These are phyloP conservation scores for Epistrophe eligans DNA, from an alignment of 2,888 invertebrate species.

Conservation along the genomic window DNA sequence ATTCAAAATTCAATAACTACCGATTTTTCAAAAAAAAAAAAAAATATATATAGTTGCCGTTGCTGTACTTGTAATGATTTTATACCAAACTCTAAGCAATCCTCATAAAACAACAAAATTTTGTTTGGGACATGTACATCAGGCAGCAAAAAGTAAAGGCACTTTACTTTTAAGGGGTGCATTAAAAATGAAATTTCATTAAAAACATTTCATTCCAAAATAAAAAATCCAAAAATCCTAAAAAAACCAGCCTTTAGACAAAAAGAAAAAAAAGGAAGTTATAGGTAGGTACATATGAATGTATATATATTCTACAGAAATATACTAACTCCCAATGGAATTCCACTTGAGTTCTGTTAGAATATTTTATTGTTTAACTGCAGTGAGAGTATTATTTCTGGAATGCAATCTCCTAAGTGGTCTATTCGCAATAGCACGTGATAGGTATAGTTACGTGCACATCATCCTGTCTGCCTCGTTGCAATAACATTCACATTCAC, in stretches of 20 bases:
- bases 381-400: conserved; percentile 49
- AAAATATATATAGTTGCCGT: too few species aligned
- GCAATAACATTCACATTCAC: not conserved
- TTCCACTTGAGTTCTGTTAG: conserved; percentile 46
- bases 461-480: conserved; percentile 37
- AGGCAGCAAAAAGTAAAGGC: not conserved
- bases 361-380: conserved; percentile 66
- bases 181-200: conserved; percentile 54
- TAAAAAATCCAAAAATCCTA: conserved; percentile 3
- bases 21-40: too few species aligned
- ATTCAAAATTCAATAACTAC: too few species aligned
- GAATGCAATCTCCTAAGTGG: conserved; percentile 73
- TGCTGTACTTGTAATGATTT: not conserved
- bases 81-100: not conserved
- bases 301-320: too few species aligned
- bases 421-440: conserved; percentile 38
- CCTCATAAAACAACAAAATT: not conserved
- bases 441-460: conserved; percentile 25
- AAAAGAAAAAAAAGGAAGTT: not conserved
- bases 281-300: not conserved
- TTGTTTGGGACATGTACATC: not conserved
- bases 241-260: not conserved
- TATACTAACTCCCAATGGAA: conserved; percentile 10
- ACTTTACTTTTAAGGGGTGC: not conserved
- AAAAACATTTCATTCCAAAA: conserved; percentile 17